These are phyloP conservation scores for Potorous gilbertii DNA, from an alignment of 2,797 vertebrate species.

Conservation along the genomic window DNA sequence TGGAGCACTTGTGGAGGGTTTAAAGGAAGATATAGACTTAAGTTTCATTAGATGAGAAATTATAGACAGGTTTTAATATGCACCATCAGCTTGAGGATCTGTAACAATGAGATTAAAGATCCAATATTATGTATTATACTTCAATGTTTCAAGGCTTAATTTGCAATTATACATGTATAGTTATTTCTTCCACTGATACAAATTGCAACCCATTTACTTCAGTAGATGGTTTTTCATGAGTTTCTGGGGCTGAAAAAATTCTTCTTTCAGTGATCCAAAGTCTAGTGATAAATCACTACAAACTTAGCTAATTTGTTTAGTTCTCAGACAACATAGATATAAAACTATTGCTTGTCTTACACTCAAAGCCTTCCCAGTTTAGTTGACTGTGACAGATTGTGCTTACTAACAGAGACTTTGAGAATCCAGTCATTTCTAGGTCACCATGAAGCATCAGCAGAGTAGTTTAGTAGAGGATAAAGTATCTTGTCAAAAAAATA, in stretches of 20 bases:
- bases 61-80: background rate
- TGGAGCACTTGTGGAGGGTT: background rate
- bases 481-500: background rate
- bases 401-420: background rate
- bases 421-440: background rate
- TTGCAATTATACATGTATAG: background rate
- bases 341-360: background rate
- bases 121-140: background rate
- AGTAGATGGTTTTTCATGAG: background rate
- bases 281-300: background rate
- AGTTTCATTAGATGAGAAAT: background rate
- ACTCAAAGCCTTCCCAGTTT: background rate
- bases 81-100: background rate
- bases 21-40: background rate
- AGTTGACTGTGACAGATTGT: background rate
- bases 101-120: background rate
- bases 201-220: background rate
- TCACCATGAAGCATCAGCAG: background rate
- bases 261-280: background rate
- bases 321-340: background rate
- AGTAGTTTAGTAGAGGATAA: background rate
- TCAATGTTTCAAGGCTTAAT: background rate
- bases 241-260: background rate
- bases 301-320: background rate
- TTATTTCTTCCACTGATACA: background rate